phyloP scores from a whole-genome alignment of 2,888 invertebrate species.

The Lamellibrachia columna region DNA sequence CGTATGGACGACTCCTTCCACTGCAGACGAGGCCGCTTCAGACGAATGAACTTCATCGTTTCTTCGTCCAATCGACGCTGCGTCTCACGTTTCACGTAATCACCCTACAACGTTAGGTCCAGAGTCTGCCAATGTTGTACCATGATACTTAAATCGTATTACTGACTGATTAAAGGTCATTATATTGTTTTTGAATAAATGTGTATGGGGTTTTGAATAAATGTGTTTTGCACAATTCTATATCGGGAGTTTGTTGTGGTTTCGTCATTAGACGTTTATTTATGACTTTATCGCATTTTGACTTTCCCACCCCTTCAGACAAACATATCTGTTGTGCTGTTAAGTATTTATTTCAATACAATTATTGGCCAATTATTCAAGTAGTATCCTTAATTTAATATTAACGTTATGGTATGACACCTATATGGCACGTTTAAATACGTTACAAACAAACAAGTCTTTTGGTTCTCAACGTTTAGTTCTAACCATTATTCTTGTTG shows the following conservation, averaged over 20 bases:
- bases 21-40: conserved; percentile 57
- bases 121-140: neutral
- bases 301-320: neutral
- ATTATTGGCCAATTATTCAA: neutral
- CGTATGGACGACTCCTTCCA: conserved; percentile 48
- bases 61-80: conserved; percentile 59
- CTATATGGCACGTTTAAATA: too few species aligned
- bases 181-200: too few species aligned
- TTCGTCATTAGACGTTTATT: neutral
- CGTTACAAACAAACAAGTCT: neutral
- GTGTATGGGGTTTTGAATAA: too few species aligned
- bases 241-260: too few species aligned
- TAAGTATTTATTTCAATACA: neutral
- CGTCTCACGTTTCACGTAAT: conserved; percentile 51
- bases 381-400: neutral
- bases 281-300: neutral
- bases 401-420: too few species aligned
- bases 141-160: too few species aligned
- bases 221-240: too few species aligned
- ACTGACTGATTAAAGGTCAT: too few species aligned
- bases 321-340: neutral
- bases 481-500: neutral
- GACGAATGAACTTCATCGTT: conserved; percentile 58
- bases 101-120: conserved; percentile 46
- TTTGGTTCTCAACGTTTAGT: neutral